A percentile compares a stretch with the other conserved stretches of the same genome.
Conservation (phyloP, 2,888 invertebrate species). For the Tethea ocularis region DNA sequence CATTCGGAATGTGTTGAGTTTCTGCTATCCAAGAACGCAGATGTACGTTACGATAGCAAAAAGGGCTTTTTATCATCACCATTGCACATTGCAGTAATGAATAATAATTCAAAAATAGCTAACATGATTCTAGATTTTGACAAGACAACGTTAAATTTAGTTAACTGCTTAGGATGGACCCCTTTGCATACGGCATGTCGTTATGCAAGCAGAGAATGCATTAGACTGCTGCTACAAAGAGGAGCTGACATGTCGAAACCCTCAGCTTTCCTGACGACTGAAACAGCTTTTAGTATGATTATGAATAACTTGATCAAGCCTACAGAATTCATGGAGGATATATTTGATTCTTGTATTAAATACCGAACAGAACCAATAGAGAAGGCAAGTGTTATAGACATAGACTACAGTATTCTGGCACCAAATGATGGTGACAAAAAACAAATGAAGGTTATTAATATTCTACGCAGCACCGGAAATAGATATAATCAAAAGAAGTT, state of each 20-base stretch:
- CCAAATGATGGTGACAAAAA: slow-evolving; percentile 47
- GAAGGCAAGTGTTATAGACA: slow-evolving; percentile 49
- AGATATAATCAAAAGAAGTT: slow-evolving; percentile 63
- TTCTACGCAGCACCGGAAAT: slow-evolving; percentile 69
- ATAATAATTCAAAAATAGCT: slow-evolving; percentile 18
- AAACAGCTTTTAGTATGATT: slow-evolving; percentile 54
- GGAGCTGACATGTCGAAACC: slow-evolving; percentile 20
- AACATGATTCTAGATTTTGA: slow-evolving; percentile 6
- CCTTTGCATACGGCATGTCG: slow-evolving; percentile 55
- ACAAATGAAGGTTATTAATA: slow-evolving; percentile 74
- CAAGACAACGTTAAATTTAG: slow-evolving; percentile 17
- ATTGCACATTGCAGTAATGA: slow-evolving; percentile 18
- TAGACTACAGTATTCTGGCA: slow-evolving; percentile 55
- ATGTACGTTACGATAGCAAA: slow-evolving; percentile 13
- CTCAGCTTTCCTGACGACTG: slow-evolving; percentile 14
- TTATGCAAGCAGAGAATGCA: slow-evolving; percentile 55
- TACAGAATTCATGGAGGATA: slow-evolving; percentile 50
- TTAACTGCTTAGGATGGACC: slow-evolving; percentile 32
- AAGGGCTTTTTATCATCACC: slow-evolving; percentile 14
- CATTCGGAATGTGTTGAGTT: slow-evolving; percentile 28
- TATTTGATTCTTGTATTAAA: slow-evolving; percentile 53
- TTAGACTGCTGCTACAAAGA: slow-evolving; percentile 18
- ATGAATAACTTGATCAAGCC: slow-evolving; percentile 56
- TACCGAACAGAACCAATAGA: slow-evolving; percentile 35
- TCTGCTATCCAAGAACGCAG: slow-evolving; percentile 18